A percentile compares a stretch with the other conserved stretches of the same genome.
These are phyloP conservation scores for Drosophila conformis DNA, from an alignment of 2,888 invertebrate genomes.

Conservation along the genomic window DNA sequence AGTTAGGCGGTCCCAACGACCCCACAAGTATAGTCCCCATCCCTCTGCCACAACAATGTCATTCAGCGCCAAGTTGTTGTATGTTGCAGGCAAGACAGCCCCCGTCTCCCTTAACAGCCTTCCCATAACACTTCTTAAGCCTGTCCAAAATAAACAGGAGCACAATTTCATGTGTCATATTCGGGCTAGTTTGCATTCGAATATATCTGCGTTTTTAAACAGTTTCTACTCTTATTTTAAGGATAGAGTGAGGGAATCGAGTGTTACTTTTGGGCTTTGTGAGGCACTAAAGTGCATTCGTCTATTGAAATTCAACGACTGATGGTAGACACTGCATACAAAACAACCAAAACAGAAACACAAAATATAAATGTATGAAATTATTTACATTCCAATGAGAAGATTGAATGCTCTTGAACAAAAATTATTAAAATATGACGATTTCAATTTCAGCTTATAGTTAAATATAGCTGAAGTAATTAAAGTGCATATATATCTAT, in stretches of 20 bases:
- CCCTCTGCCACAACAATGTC: conserved; percentile 70
- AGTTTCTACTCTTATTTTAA: conserved; percentile 22
- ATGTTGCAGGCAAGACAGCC: conserved; percentile 17
- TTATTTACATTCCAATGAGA: background rate
- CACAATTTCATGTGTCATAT: conserved; percentile 23
- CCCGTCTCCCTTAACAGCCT: background rate
- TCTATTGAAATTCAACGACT: conserved; percentile 61
- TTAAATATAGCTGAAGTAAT: background rate
- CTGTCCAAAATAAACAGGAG: conserved; percentile 13
- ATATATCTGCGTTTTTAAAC: conserved; percentile 44
- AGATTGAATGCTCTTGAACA: background rate
- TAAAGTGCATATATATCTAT: background rate
- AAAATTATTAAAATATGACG: fast-evolving
- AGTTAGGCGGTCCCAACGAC: conserved; percentile 64
- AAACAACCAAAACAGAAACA: conserved; percentile 41
- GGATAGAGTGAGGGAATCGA: conserved; percentile 11
- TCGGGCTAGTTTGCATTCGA: conserved; percentile 32
- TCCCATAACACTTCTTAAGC: conserved; percentile 31
- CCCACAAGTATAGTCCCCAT: conserved; percentile 22
- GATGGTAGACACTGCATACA: conserved; percentile 65
- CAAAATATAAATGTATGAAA: background rate
- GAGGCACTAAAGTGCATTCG: conserved; percentile 60
- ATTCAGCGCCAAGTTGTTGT: conserved; percentile 67
- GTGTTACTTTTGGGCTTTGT: conserved; percentile 56
- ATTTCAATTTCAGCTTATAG: background rate